These are phyloP conservation scores for Catostylus mosaicus DNA, from an alignment of 30 jellyfish, hydroid and myxozoan genomes.

Conservation along the genomic window DNA sequence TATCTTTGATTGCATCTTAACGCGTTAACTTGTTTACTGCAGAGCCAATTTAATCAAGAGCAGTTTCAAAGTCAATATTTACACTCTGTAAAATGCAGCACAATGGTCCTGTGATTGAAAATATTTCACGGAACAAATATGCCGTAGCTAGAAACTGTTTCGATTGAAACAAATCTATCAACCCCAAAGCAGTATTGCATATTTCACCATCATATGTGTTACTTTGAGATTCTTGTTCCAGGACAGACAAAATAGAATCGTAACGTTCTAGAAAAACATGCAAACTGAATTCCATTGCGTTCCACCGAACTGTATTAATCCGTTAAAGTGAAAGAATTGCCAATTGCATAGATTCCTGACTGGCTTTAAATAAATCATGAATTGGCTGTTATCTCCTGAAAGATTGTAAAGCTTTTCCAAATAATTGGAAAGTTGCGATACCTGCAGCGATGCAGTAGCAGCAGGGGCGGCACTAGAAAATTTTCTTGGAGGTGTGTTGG, in stretches of 20 bases:
- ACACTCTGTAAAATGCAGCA: constrained; percentile 45
- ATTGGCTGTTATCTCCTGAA: constrained; percentile 30
- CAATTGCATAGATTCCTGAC: too few species aligned
- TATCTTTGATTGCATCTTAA: constrained; percentile 27
- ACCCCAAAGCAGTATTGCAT: constrained; percentile 42
- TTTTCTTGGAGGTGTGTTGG: too few species aligned
- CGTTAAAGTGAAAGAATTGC: constrained; percentile 21
- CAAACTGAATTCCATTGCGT: constrained; percentile 53
- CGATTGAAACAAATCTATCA: constrained; percentile 47
- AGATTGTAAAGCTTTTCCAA: too few species aligned
- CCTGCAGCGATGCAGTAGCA: constrained; percentile 34
- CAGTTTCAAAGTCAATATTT: constrained; percentile 48
- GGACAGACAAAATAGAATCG: constrained; percentile 24
- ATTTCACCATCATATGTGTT: constrained; percentile 29
- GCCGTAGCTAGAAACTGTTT: constrained; percentile 65
- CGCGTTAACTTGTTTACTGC: constrained; percentile 11
- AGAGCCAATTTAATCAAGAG: constrained; percentile 37
- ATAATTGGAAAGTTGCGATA: constrained; percentile 19
- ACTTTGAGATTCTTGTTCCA: constrained; percentile 37
- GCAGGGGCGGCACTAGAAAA: too few species aligned
- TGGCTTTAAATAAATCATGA: too few species aligned
- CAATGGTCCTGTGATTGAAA: constrained; percentile 31
- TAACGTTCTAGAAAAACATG: constrained; percentile 43
- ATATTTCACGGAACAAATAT: constrained; percentile 40
- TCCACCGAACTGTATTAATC: constrained; percentile 57